Conservation (phyloP, 1,140 invertebrate genomes). For the Caenorhabditis briggsae region DNA sequence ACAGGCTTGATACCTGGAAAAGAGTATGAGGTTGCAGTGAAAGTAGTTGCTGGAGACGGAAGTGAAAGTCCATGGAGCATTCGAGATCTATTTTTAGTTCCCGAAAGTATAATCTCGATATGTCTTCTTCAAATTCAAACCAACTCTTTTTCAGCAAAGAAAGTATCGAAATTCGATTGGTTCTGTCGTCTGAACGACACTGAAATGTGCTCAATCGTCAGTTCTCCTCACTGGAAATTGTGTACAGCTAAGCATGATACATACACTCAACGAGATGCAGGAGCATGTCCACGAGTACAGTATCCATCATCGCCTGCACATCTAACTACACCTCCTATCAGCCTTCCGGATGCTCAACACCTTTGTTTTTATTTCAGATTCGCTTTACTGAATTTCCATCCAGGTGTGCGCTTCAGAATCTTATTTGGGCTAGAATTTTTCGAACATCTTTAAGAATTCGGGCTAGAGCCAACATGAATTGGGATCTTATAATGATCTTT, state of each 20-base stretch:
- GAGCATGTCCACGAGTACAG: slow-evolving; percentile 38
- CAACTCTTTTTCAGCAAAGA: slow-evolving; percentile 1
- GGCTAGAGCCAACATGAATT: no score
- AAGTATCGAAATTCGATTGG: slow-evolving; percentile 8
- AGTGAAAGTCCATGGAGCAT: slow-evolving; percentile 68
- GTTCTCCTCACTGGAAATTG: slow-evolving; percentile 40
- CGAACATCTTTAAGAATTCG: no score
- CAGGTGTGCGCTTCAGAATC: neutral
- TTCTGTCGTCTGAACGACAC: slow-evolving; percentile 45
- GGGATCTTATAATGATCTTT: no score
- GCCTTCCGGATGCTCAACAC: slow-evolving; percentile 12
- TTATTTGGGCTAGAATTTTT: no score
- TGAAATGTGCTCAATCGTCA: slow-evolving; percentile 40
- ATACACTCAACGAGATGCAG: slow-evolving; percentile 39
- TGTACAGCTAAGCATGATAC: slow-evolving; percentile 22
- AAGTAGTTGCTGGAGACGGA: slow-evolving; percentile 64
- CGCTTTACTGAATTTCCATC: slow-evolving; percentile 36
- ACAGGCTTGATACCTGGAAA: slow-evolving; percentile 62
- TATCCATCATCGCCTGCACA: slow-evolving; percentile 43
- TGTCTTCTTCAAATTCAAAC: neutral
- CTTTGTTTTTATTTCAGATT: slow-evolving; percentile 48
- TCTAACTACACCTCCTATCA: slow-evolving; percentile 28
- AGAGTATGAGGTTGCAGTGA: slow-evolving; percentile 67
- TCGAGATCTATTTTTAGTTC: slow-evolving; percentile 63
- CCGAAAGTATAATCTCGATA: slow-evolving; percentile 44